Evolutionary conservation across 2,797 vertebrate genomes (phyloP).

Genomic region (Chaenodraco wilsoni): DNA sequence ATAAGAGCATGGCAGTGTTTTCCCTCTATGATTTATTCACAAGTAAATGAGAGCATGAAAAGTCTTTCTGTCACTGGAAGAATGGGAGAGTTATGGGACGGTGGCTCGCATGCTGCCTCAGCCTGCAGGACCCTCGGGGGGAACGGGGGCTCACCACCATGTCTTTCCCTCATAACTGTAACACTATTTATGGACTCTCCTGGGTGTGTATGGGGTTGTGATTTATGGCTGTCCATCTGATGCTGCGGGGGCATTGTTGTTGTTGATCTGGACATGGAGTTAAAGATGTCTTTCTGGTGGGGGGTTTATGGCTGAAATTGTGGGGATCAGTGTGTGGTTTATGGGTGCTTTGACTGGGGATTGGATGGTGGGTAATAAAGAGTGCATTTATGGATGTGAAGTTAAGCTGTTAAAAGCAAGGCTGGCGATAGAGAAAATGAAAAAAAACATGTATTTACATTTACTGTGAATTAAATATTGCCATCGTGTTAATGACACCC

Average conservation of each 20-base stretch:
- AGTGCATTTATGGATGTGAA: constrained; percentile 1
- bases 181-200: constrained; percentile 64
- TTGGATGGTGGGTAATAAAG: not conserved
- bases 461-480: too few species aligned
- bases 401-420: constrained; percentile 3
- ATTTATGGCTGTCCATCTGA: constrained; percentile 75
- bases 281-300: constrained; percentile 27
- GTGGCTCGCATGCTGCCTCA: constrained; percentile 24
- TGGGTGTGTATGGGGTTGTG: constrained; percentile 46
- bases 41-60: constrained; percentile 53
- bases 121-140: constrained; percentile 43
- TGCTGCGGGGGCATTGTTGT: constrained; percentile 36
- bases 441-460: not conserved
- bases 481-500: too few species aligned
- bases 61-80: constrained; percentile 36
- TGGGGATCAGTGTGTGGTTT: not conserved
- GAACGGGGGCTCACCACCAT: constrained; percentile 27
- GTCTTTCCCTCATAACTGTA: constrained; percentile 47
- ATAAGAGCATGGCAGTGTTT: constrained; percentile 32
- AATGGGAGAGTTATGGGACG: constrained; percentile 52
- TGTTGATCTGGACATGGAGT: constrained; percentile 38
- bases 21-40: constrained; percentile 64
- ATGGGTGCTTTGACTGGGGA: not conserved
- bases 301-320: constrained; percentile 10
- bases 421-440: not conserved